phyloP scores from a whole-genome alignment of 2,888 invertebrate genomes.

The Pseudanteris insignis region DNA sequence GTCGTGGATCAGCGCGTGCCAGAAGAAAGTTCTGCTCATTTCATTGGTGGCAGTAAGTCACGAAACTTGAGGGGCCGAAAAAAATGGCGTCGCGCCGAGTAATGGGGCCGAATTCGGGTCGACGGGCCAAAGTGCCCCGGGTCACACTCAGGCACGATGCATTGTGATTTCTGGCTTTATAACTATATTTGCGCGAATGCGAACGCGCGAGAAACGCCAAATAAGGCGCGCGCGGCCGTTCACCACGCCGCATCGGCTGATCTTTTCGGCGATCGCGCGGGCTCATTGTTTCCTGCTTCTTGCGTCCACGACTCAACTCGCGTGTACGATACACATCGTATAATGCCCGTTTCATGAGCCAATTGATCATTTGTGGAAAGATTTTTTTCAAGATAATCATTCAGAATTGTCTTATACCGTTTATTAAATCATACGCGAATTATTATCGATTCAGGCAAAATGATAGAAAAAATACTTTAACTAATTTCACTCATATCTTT shows the following conservation, averaged over 20 bases:
- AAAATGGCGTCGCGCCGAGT: conserved; percentile 36
- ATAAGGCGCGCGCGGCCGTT: conserved; percentile 14
- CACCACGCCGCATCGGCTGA: conserved; percentile 7
- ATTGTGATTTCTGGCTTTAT: conserved; percentile 38
- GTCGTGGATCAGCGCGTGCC: conserved; percentile 45
- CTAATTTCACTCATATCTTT: no score
- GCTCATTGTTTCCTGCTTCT: conserved; percentile 13
- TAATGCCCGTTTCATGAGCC: no score
- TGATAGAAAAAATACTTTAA: no score
- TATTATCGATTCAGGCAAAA: no score
- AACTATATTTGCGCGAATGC: conserved; percentile 38
- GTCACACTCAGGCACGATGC: conserved; percentile 40
- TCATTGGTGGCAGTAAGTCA: conserved; percentile 43
- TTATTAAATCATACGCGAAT: no score
- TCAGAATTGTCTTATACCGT: no score
- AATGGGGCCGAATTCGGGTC: conserved; percentile 46
- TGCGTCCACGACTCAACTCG: conserved; percentile 3
- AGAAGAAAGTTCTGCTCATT: conserved; percentile 43
- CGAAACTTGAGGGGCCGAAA: conserved; percentile 41
- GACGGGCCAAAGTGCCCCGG: conserved; percentile 42
- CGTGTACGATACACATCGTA: background rate
- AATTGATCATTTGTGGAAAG: no score
- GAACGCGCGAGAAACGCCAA: conserved; percentile 22
- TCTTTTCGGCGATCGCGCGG: conserved; percentile 25
- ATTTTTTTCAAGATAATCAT: no score